These are phyloP conservation scores for Trinectes maculatus DNA, from an alignment of 2,113 vertebrate species.

Conservation along the genomic window DNA sequence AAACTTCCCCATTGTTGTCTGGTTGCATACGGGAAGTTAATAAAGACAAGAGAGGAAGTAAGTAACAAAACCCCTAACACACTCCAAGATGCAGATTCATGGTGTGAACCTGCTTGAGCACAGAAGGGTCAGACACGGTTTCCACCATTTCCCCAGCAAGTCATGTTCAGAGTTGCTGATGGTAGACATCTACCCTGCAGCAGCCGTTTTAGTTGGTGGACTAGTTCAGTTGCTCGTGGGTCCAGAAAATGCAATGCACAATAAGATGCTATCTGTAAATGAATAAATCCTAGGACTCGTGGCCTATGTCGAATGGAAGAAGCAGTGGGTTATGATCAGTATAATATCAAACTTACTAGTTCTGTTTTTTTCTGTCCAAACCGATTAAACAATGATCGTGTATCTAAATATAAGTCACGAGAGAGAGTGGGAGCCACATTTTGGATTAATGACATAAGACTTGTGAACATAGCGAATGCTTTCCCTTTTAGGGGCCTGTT, in stretches of 20 bases:
- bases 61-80: not conserved
- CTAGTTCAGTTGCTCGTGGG: constrained; percentile 4
- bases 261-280: constrained; percentile 11
- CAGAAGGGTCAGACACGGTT: not conserved
- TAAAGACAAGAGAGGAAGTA: constrained; percentile 41
- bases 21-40: constrained; percentile 29
- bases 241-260: constrained; percentile 4
- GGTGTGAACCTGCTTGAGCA: not conserved
- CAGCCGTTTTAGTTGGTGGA: constrained; percentile 31
- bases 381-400: constrained; percentile 31
- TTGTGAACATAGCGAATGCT: constrained; percentile 42
- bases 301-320: not conserved
- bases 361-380: constrained; percentile 10
- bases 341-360: not conserved
- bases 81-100: constrained; percentile 19
- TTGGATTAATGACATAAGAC: constrained; percentile 48
- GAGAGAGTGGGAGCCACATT: constrained; percentile 19
- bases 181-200: constrained; percentile 20
- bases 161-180: constrained; percentile 39
- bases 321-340: not conserved
- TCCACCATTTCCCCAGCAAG: not conserved
- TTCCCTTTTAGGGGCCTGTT: constrained; percentile 61
- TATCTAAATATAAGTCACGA: constrained; percentile 64
- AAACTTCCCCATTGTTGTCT: constrained; percentile 25
- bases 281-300: not conserved